These are phyloP conservation scores for Sinopyrophorus schimmeli DNA, from an alignment of 2,888 invertebrate genomes.

Conservation along the genomic window DNA sequence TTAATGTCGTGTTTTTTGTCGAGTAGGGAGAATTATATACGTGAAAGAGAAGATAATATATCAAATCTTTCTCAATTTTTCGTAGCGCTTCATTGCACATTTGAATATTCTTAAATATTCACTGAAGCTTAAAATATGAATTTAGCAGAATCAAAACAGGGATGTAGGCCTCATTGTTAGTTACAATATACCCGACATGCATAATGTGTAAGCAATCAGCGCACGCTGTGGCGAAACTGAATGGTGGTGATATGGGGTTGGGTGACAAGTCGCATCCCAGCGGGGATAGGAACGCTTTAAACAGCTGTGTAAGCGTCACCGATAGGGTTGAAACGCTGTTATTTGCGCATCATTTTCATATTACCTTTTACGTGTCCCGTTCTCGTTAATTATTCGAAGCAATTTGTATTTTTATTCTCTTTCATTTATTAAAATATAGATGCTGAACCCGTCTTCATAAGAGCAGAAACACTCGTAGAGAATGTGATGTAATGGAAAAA, in stretches of 20 bases:
- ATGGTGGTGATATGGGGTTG: slow-evolving; percentile 41
- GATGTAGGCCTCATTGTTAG: slow-evolving; percentile 39
- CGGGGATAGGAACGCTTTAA: slow-evolving; percentile 34
- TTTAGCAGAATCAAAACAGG: slow-evolving; percentile 40
- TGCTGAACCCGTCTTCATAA: slow-evolving; percentile 30
- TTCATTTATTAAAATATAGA: slow-evolving; percentile 31
- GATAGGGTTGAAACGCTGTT: slow-evolving; percentile 42
- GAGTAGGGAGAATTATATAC: too few species aligned
- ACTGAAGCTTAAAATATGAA: slow-evolving; percentile 41
- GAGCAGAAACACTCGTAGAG: slow-evolving; percentile 39
- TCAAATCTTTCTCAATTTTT: slow-evolving; percentile 37
- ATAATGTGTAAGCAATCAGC: slow-evolving; percentile 57
- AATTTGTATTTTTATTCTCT: slow-evolving; percentile 18
- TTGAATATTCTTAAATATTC: slow-evolving; percentile 40
- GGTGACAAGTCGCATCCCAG: slow-evolving; percentile 31
- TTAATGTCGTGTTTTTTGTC: too few species aligned
- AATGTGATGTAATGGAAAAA: slow-evolving; percentile 56
- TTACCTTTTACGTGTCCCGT: too few species aligned
- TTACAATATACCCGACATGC: slow-evolving; percentile 52
- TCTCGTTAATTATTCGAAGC: too few species aligned
- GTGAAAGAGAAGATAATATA: too few species aligned
- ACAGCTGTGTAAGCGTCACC: slow-evolving; percentile 46
- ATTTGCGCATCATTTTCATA: not conserved
- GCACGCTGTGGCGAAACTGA: slow-evolving; percentile 41
- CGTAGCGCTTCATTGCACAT: slow-evolving; percentile 39